Base-by-base conservation (phyloP, 2,113 vertebrate species). In the Cyprinodon variegatus region DNA sequence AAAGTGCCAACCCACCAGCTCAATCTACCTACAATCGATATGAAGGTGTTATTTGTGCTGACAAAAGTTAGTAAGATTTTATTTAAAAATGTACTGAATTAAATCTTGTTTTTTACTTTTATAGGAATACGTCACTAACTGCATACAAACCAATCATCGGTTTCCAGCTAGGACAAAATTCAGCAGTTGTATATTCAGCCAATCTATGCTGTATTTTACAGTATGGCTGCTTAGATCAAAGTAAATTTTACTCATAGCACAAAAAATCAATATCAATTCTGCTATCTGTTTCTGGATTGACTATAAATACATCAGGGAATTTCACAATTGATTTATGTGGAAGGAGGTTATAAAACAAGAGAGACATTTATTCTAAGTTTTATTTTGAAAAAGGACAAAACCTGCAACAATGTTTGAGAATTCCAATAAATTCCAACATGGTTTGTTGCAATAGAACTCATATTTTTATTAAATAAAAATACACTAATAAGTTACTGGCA, bases 1-100 rank as follows among this genome's bases (percentile, higher is more conserved):
- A 29, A 29, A 0, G 14, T 48, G 38, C 50, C 70, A 41, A 59
- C 36, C 74, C 70, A 67, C 71, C 77, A 73, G 63, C 13, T 74
- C 14, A 68, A 39, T 15, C 22, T 69, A 84, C 78, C 81, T 72
- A 48, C 36, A 66, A 29, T 50, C 39, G 40, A 4, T 61, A 37
- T 73, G 11, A 67, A 64, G 2, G 39, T 64, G 10, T 36, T 63
- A 65, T 61, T 65, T 39, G 43, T n/a, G 68, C 2, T 50, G 11
- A 62, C 20, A 7, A 2, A 20, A 39, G 50, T 78, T 82, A 63
- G 45, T 76, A 6, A 50, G 15, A 61, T 9, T 45, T 48, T 43
- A 61, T 46, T 4, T 8, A 45, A 1, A 71, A 45, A 72, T 61
- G 2, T 6, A 14, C 13, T 39, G 11, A 66, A 20, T 22, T 45